Conservation (phyloP, 2,113 vertebrate genomes). For the Rattus norvegicus region GRCr8 NC_086026.1:79165501-79166000, state of each 20-base stretch:
- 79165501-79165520: constrained; percentile 30
- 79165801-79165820: neutral
- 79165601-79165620: neutral
- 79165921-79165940: neutral
- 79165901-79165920: neutral
- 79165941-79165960: neutral
- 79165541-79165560: neutral
- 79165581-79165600: neutral
- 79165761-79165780: neutral
- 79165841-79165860: neutral
- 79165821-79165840: neutral
- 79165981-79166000: neutral
- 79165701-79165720: neutral
- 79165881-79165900: neutral
- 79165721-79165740: neutral
- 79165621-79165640: neutral
- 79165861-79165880: neutral
- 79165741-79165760: neutral
- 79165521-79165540: neutral
- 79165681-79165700: neutral
- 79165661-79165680: neutral
- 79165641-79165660: neutral
- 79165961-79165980: neutral
- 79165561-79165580: neutral
- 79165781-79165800: neutral